Conservation (phyloP, 2,888 invertebrate species). For the Actias luna region DNA sequence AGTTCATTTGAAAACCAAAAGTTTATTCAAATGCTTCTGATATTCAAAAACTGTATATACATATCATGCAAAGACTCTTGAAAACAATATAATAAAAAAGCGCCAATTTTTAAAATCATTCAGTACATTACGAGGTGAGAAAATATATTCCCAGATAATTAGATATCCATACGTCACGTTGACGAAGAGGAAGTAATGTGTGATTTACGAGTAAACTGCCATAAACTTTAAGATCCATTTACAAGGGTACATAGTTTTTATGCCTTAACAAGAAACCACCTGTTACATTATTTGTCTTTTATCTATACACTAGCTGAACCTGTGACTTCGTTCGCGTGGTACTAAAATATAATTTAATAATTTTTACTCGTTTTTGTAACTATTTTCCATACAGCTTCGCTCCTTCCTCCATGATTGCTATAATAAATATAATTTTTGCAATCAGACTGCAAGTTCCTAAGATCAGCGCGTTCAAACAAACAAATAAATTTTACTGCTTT, state of each 20-base stretch:
- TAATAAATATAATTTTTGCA: no score
- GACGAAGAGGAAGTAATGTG: neutral
- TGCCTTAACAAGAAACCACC: no score
- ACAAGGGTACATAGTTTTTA: neutral
- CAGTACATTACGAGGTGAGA: neutral
- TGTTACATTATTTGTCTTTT: neutral
- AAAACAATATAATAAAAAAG: neutral
- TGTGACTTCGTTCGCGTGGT: neutral
- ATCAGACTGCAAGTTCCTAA: no score
- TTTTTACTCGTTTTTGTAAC: no score
- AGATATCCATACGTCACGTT: neutral
- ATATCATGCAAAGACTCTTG: neutral
- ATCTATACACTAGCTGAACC: neutral
- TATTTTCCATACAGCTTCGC: no score
- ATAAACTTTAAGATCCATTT: conserved; percentile 7
- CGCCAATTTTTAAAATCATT: neutral
- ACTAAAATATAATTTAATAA: no score
- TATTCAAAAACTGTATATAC: neutral
- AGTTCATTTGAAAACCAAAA: no score
- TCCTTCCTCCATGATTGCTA: no score
- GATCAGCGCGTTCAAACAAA: no score
- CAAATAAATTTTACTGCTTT: no score
- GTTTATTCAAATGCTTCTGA: neutral
- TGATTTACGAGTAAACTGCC: neutral
- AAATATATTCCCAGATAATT: neutral